phyloP scores from a whole-genome alignment of 2,797 vertebrate genomes.

The Pseudopleuronectes americanus region DNA sequence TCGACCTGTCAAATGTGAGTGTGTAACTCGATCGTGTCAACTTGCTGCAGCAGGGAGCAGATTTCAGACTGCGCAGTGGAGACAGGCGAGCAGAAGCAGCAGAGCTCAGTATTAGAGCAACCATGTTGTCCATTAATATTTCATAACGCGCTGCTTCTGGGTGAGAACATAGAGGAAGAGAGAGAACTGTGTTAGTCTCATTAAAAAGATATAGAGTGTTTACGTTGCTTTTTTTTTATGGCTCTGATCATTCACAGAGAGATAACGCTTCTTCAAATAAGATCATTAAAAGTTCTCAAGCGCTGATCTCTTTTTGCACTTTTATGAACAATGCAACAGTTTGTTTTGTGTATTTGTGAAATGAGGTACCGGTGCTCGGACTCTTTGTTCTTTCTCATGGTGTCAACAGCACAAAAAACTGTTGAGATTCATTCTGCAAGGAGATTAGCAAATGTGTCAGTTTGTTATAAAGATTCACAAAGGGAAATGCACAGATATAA shows the following conservation, averaged over 20 bases:
- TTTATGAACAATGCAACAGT: slow-evolving; percentile 14
- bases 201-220: slow-evolving; percentile 69
- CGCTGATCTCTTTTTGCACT: not conserved
- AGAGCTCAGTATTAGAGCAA: slow-evolving; percentile 70
- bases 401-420: slow-evolving; percentile 17
- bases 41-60: slow-evolving; percentile 33
- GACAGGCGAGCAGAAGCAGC: slow-evolving; percentile 60
- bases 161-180: slow-evolving; percentile 61
- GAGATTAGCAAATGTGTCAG: no score
- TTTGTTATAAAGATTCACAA: no score
- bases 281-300: slow-evolving; percentile 16
- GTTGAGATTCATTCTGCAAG: no score
- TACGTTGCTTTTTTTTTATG: slow-evolving; percentile 10
- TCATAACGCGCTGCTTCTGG: slow-evolving; percentile 65
- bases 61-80: slow-evolving; percentile 41
- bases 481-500: no score
- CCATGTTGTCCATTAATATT: slow-evolving; percentile 79
- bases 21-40: slow-evolving; percentile 28
- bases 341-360: slow-evolving; percentile 16
- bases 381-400: slow-evolving; percentile 12
- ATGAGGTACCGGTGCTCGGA: slow-evolving; percentile 1
- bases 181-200: slow-evolving; percentile 74
- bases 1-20: slow-evolving; percentile 1
- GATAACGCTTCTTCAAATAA: slow-evolving; percentile 2
- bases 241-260: slow-evolving; percentile 42